Percentiles rank a stretch among this genome's conserved stretches.
Conservation (phyloP, 30 jellyfish, hydroid and myxozoan species). For the Aurelia coerulea region DNA sequence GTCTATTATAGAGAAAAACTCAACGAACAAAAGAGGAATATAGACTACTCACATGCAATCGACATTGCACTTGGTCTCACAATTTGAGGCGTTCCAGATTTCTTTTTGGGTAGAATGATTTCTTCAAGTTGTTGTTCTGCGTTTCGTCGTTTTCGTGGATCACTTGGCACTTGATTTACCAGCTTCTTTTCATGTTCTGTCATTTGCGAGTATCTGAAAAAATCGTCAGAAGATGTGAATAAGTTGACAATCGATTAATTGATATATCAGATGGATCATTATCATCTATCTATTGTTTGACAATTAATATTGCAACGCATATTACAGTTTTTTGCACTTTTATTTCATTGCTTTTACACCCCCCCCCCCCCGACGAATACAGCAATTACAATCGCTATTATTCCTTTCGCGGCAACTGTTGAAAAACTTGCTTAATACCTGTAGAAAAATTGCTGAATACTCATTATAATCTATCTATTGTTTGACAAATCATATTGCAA, state of each 20-base stretch:
- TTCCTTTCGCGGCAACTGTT: too few species aligned
- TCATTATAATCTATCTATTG: too few species aligned
- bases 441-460: too few species aligned
- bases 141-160: constrained; percentile 87
- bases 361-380: too few species aligned
- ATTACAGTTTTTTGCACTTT: too few species aligned
- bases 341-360: too few species aligned
- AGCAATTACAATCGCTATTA: too few species aligned
- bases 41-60: constrained; percentile 9
- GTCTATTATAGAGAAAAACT: too few species aligned
- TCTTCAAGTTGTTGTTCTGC: constrained; percentile 35
- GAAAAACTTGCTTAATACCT: too few species aligned
- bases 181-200: constrained; percentile 78
- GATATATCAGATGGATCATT: neutral
- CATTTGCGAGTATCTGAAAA: constrained; percentile 68
- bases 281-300: too few species aligned
- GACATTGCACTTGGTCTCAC: constrained; percentile 4
- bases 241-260: neutral
- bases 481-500: too few species aligned
- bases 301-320: too few species aligned
- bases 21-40: neutral
- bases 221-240: neutral
- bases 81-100: neutral
- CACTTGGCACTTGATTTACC: constrained; percentile 84
- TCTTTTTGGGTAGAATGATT: constrained; percentile 13